phyloP scores from a whole-genome alignment of 2,888 invertebrate species.

The Netelia inedita region DNA sequence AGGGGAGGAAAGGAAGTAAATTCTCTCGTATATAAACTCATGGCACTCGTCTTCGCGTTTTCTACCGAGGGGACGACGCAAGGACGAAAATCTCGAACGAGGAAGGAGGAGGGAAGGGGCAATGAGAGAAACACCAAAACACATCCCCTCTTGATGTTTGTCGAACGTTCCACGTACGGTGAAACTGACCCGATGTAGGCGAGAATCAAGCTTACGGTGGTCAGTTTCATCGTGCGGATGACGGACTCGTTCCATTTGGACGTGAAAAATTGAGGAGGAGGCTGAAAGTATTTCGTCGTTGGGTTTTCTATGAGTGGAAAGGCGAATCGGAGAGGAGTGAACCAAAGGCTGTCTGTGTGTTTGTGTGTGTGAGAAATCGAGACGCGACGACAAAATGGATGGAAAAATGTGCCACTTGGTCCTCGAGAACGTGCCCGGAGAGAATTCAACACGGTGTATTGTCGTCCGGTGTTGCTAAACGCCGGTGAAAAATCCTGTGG shows the following conservation, averaged over 20 bases:
- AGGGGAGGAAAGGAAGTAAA: constrained; percentile 23
- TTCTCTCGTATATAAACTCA: too few relatives aligned
- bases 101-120: constrained; percentile 23
- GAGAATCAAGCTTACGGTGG: constrained; percentile 2
- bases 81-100: constrained; percentile 64
- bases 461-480: constrained; percentile 82
- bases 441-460: constrained; percentile 77
- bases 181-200: constrained; percentile 22
- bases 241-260: constrained; percentile 9
- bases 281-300: constrained; percentile 29
- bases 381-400: background rate
- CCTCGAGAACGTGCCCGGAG: constrained; percentile 71
- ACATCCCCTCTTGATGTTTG: too few relatives aligned
- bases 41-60: too few relatives aligned
- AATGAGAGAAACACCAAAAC: constrained; percentile 27
- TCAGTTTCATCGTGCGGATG: constrained; percentile 32
- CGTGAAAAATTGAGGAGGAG: constrained; percentile 32
- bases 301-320: constrained; percentile 37
- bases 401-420: constrained; percentile 45
- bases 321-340: constrained; percentile 54
- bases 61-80: constrained; percentile 21
- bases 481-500: constrained; percentile 76
- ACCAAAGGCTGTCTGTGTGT: background rate
- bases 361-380: background rate
- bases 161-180: background rate